Evolutionary conservation across 2,113 vertebrate species (phyloP).

Genomic region (Cinclus cinclus): DNA sequence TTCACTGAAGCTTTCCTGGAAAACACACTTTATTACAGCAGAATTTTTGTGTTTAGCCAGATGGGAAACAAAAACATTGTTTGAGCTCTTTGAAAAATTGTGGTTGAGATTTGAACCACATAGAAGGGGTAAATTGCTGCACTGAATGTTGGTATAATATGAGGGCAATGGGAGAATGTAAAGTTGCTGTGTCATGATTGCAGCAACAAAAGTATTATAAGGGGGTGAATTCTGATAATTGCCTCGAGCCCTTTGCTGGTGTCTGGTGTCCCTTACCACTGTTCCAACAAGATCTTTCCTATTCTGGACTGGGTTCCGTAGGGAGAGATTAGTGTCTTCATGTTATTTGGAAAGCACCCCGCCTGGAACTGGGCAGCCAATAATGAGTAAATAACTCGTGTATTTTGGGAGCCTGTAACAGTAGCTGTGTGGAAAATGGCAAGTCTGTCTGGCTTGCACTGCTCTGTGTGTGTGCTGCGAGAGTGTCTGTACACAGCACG

Average conservation of each 20-base stretch:
- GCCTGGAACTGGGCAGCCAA: background rate
- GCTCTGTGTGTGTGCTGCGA: background rate
- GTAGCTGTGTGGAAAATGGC: conserved; percentile 11
- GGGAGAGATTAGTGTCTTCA: background rate
- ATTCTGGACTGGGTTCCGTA: background rate
- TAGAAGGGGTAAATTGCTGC: background rate
- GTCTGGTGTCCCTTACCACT: background rate
- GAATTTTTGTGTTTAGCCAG: background rate
- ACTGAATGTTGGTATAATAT: background rate
- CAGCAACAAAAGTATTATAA: conserved; percentile 2
- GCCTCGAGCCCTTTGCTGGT: background rate
- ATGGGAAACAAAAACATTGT: background rate
- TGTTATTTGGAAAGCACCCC: background rate
- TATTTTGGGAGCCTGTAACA: conserved; percentile 13
- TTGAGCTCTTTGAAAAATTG: background rate
- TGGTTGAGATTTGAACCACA: background rate
- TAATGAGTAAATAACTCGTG: background rate
- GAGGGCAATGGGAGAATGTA: background rate
- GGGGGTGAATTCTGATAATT: background rate
- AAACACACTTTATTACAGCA: background rate
- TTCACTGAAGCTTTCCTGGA: background rate
- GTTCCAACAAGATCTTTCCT: conserved; percentile 1
- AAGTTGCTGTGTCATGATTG: conserved; percentile 23
- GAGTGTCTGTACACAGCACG: background rate
- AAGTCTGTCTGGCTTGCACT: background rate